phyloP scores from a whole-genome alignment of 2,888 invertebrate species.

The Pandemis heparana region DNA sequence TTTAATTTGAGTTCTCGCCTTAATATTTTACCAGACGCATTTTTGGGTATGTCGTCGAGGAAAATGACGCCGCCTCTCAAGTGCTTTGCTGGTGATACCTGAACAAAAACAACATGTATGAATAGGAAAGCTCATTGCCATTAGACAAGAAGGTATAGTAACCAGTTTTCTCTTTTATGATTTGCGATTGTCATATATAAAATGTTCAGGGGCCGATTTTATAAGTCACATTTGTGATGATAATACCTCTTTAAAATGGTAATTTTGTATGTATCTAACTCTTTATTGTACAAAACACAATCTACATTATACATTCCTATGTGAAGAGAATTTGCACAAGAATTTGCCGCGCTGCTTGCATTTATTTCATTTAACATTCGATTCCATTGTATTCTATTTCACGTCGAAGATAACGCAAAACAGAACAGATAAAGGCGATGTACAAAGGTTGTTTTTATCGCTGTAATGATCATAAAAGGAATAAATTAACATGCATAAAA shows the following conservation, averaged over 20 bases:
- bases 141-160: too few relatives aligned
- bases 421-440: neutral
- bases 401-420: neutral
- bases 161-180: too few relatives aligned
- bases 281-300: too few relatives aligned
- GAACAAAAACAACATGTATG: slow-evolving; percentile 43
- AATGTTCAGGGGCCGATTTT: too few relatives aligned
- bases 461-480: neutral
- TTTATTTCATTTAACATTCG: neutral
- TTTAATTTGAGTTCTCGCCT: slow-evolving; percentile 85
- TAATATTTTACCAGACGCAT: slow-evolving; percentile 92
- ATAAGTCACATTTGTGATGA: too few relatives aligned
- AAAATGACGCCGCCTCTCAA: slow-evolving; percentile 91
- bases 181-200: too few relatives aligned
- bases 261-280: too few relatives aligned
- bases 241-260: too few relatives aligned
- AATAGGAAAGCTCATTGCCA: neutral
- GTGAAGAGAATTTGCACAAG: neutral
- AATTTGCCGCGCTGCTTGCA: neutral
- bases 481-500: neutral
- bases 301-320: too few relatives aligned
- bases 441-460: slow-evolving; percentile 15
- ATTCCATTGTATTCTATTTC: neutral
- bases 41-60: slow-evolving; percentile 91
- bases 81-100: slow-evolving; percentile 90